Evolutionary conservation across 2,113 vertebrate genomes (phyloP), one percentile per base, ranked within the genome.

Genomic region (Aptenodytes patagonicus): DNA sequence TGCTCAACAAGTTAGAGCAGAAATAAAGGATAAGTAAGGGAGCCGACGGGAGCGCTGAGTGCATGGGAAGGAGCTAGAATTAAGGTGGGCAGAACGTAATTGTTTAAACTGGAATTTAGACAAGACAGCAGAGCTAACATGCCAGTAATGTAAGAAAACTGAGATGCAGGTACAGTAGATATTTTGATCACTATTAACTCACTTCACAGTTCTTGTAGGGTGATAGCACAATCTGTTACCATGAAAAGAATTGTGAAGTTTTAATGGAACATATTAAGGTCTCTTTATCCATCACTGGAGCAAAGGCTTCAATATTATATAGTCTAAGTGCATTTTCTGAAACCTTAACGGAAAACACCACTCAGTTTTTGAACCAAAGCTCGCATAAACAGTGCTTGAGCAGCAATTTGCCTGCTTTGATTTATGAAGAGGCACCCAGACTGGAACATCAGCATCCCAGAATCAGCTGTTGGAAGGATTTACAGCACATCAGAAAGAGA

Each of bases 141-240:
- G 57, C 29, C 78, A 90, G n/a, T 18, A 91, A 87, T 21, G 46
- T 69, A 66, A 42, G 87, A 80, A 91, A 87, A 85, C 38, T n/a
- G 29, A 65, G 66, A 38, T 55, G 32, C 65, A 90, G 73, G 49
- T 66, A 87, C 34, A 77, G 81, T 1, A 81, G 68, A 55, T 73
- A 70, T 91, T 95, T 97, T 96, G 77, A 96, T 95, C 64, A 42
- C 85, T 95, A 44, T 61, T 87, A 95, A 55, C 24, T 82, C 64
- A 69, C 84, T 96, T 96, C 84, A 93, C 69, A 85, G 49, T 61
- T 96, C 83, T 86, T 1, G 0, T n/a, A 57, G 55, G 28, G 73
- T 81, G 80, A 78, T 55, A 93, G 79, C 81, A 89, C 14, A 95
- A 47, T 68, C 75, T 82, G 86, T 44, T 94, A 89, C 76, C 51